These are phyloP conservation scores for Xestoiulus laeticollis DNA, from an alignment of 2,888 invertebrate species.

Conservation along the genomic window DNA sequence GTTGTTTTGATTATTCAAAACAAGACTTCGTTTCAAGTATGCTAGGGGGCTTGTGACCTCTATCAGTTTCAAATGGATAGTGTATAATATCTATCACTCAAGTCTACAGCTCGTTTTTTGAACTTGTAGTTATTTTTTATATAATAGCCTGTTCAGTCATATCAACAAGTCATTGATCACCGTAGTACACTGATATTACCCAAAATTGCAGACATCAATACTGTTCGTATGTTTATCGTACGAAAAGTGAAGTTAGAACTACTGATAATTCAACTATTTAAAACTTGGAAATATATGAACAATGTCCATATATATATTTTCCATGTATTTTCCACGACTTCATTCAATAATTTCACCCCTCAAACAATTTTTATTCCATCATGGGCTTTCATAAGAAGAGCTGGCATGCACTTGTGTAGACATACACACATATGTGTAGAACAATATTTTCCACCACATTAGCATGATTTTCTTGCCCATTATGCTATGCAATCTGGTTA, in stretches of 20 bases:
- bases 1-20: not conserved
- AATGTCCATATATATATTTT: too few species aligned
- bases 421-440: not conserved
- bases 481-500: not conserved
- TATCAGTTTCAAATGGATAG: not conserved
- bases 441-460: too few species aligned
- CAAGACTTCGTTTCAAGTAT: not conserved
- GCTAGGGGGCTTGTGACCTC: not conserved
- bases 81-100: not conserved
- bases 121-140: constrained; percentile 6
- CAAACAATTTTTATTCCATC: too few species aligned
- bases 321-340: too few species aligned
- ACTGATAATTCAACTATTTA: too few species aligned
- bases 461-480: too few species aligned
- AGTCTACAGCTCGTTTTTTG: not conserved
- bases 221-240: too few species aligned
- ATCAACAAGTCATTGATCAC: not conserved
- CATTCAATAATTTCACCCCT: too few species aligned
- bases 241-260: too few species aligned
- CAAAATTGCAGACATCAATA: too few species aligned
- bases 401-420: too few species aligned
- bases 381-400: not conserved
- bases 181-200: not conserved
- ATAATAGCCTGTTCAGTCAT: not conserved
- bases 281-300: too few species aligned